A percentile compares a stretch with the other conserved stretches of the same genome.
Evolutionary conservation across 2,888 invertebrate genomes (phyloP).

Genomic region (Ochropacha duplaris): DNA sequence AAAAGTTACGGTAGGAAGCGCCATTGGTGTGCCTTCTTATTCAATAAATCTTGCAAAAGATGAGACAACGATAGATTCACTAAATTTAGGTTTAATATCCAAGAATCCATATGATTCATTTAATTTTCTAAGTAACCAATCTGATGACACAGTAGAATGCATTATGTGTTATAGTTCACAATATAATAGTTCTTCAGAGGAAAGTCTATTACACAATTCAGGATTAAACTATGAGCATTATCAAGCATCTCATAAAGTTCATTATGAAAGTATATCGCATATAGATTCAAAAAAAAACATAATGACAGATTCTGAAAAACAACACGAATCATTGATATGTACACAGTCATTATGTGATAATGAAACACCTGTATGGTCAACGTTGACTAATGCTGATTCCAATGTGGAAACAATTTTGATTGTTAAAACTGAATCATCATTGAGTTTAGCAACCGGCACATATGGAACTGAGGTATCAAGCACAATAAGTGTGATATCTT

Average conservation of each 20-base stretch:
- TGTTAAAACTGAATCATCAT: slow-evolving; percentile 41
- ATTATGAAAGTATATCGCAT: background rate
- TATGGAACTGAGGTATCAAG: slow-evolving; percentile 19
- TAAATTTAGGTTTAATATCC: background rate
- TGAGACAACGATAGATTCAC: background rate
- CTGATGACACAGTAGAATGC: background rate
- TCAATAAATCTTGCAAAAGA: slow-evolving; percentile 15
- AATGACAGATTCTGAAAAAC: background rate
- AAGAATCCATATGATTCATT: background rate
- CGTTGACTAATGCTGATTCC: slow-evolving; percentile 10
- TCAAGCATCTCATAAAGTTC: background rate
- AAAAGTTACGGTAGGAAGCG: slow-evolving; percentile 62
- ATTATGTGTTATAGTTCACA: background rate
- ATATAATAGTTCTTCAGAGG: background rate
- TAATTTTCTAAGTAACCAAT: background rate
- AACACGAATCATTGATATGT: background rate
- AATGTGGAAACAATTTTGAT: slow-evolving; percentile 39
- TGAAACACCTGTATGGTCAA: background rate
- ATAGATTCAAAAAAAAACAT: background rate
- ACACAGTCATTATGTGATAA: background rate
- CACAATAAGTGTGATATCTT: slow-evolving; percentile 37
- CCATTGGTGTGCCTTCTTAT: slow-evolving; percentile 41
- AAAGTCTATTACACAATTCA: background rate
- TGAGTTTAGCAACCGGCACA: slow-evolving; percentile 33
- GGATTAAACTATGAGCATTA: background rate